phyloP scores from a whole-genome alignment of 2,888 invertebrate genomes.

The Julus scandinavius region DNA sequence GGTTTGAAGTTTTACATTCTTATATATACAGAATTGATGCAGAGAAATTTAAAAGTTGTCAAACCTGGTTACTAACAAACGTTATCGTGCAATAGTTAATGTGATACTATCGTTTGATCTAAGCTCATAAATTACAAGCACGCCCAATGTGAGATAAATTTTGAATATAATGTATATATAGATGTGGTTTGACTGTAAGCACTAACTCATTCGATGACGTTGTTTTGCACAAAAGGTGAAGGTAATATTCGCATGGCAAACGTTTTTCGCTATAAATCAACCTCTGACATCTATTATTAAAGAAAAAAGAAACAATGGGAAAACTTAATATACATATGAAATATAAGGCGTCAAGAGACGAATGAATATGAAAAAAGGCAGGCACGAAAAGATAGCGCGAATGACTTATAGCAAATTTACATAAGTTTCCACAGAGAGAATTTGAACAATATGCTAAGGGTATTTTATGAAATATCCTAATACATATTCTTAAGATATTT shows the following conservation, averaged over 20 bases:
- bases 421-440: neutral
- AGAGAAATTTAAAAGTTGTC: neutral
- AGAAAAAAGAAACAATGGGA: slow-evolving; percentile 24
- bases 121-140: neutral
- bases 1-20: neutral
- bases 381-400: slow-evolving; percentile 13
- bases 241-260: neutral
- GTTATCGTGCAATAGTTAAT: neutral
- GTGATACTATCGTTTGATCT: neutral
- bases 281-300: slow-evolving; percentile 43
- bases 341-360: slow-evolving; percentile 29
- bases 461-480: neutral
- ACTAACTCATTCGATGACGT: neutral
- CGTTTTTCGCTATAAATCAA: slow-evolving; percentile 6
- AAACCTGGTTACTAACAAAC: neutral
- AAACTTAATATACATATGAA: slow-evolving; percentile 43
- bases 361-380: neutral
- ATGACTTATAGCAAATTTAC: slow-evolving; percentile 16
- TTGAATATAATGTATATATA: neutral
- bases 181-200: neutral
- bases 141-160: slow-evolving; percentile 22
- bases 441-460: neutral
- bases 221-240: slow-evolving; percentile 30
- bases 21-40: neutral
- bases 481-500: neutral